Evolutionary conservation across 2,888 invertebrate species (phyloP), one percentile per base, ranked within the genome.

Genomic region (Sceliomorpha sp.): DNA sequence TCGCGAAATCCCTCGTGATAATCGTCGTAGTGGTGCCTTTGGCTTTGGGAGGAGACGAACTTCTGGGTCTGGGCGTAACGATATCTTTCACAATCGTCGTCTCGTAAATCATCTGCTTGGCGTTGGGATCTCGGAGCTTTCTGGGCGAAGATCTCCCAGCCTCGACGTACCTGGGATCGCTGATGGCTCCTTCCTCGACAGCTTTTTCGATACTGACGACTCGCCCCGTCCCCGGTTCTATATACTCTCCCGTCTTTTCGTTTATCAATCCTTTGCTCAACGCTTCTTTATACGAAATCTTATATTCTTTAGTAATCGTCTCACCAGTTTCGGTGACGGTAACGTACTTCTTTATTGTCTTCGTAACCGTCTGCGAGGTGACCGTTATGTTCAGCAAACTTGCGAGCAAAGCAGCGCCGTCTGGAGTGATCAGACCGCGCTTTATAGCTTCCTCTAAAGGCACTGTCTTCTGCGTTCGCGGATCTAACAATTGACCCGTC

Each of bases 361-460:
- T 95, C 2, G 95, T 96, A 20, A 96, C 94, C 4, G 96, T 95
- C 85, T 96, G 95, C 10, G 95, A 93, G 1, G 96, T 96, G 29
- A 97, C 92, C 6, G 96, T 95, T 48, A 98, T 95, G 84, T 96
- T 96, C 50, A 97, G 89, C 50, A 98, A 90, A 79, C 95, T 96
- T 5, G 55, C 40, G 2, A 68, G 48, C 82, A 96, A 90, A 59
- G 96, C 93, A 39, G 97, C 97, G 59, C 97, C 97, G 88, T 96
- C 95, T 0, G 95, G 93, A 7, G 96, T 94, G 26, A 98, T 94
- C 78, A 96, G 91, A 80, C 95, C 94, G 58, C 93, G 92, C 86
- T 95, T 93, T 64, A 98, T 94, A 20, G 97, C 97, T 83, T 94
- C 94, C 80, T 96, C 94, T 63, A 96, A 91, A 69, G 96, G 94